Base-by-base conservation (phyloP, 2,888 invertebrate species). In the Hypomecis atomaria region DNA sequence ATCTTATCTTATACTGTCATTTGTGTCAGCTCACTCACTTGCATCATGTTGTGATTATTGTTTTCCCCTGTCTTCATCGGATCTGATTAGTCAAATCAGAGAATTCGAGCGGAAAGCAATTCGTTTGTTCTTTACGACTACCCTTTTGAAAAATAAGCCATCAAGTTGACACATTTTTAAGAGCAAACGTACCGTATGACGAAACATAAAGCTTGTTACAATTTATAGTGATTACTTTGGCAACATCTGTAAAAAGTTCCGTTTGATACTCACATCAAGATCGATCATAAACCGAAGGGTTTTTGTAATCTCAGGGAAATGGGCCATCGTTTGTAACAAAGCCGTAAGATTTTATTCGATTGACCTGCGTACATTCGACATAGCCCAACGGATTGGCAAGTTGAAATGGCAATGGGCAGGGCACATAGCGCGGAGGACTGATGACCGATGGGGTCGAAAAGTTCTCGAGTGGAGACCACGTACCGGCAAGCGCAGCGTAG, bases 211-310 rank as follows among this genome's bases (percentile, higher is more conserved):
- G 64, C 68, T 45, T 65, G 65, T 67, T 69, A 70, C 70, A 74
- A 70, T 75, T 74, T 76, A 75, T 73, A 63, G 56, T 75, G 79
- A 78, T 83, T 78, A 75, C 76, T 77, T 76, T 78, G 73, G 78
- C 76, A 76, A 74, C 71, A 72, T 70, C 66, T 62, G 69, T 71
- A 71, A 75, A 74, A 72, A 74, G 71, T 73, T 77, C 52, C 53
- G 62, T 69, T 77, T 67, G 76, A 73, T 76, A 66, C 23, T 23
- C 23, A 23, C 65, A 73, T 76, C 65, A 63, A 65, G 69, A 57
- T 61, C 69, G 73, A 67, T 74, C 75, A 75, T 82, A 81, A 81
- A 82, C 78, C 76, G 61, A 65, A 72, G 74, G 71, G 79, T 78
- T 77, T 78, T 76, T 76, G 75, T 73, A 73, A 77, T 76, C 68